These are phyloP conservation scores for Mycogona germanica DNA, from an alignment of 2,888 invertebrate species.

Conservation along the genomic window DNA sequence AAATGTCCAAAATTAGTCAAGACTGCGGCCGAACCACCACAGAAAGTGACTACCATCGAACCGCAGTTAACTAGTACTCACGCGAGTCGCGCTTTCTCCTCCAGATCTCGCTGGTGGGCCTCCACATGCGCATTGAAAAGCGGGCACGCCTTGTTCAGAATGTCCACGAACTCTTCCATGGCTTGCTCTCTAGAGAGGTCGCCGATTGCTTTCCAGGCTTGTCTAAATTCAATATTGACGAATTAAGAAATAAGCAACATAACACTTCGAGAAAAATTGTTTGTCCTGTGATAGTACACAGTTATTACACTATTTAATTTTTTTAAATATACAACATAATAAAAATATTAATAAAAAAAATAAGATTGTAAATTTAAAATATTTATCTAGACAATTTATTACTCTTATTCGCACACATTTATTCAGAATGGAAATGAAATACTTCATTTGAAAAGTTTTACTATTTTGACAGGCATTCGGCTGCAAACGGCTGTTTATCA, in stretches of 20 bases:
- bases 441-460: too few species aligned
- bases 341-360: too few species aligned
- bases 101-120: slow-evolving; percentile 77
- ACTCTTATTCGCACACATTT: too few species aligned
- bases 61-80: slow-evolving; percentile 31
- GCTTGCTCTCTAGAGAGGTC: slow-evolving; percentile 73
- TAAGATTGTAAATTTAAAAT: too few species aligned
- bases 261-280: slow-evolving; percentile 10
- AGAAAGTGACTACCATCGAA: neutral
- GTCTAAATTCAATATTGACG: slow-evolving; percentile 40
- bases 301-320: too few species aligned
- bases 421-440: too few species aligned
- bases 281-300: too few species aligned
- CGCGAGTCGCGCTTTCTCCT: slow-evolving; percentile 56
- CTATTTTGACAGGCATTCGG: too few species aligned
- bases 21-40: neutral
- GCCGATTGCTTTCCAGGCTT: slow-evolving; percentile 88
- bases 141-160: slow-evolving; percentile 75
- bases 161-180: slow-evolving; percentile 81
- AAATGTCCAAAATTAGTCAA: neutral
- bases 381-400: too few species aligned
- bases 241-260: neutral
- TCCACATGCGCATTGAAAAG: slow-evolving; percentile 81
- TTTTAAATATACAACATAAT: too few species aligned
- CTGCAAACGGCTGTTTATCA: too few species aligned